A percentile compares a stretch with the other conserved stretches of the same genome.
Conservation (phyloP, 2,113 vertebrate species). For the Ceyx cyanopectus region DNA sequence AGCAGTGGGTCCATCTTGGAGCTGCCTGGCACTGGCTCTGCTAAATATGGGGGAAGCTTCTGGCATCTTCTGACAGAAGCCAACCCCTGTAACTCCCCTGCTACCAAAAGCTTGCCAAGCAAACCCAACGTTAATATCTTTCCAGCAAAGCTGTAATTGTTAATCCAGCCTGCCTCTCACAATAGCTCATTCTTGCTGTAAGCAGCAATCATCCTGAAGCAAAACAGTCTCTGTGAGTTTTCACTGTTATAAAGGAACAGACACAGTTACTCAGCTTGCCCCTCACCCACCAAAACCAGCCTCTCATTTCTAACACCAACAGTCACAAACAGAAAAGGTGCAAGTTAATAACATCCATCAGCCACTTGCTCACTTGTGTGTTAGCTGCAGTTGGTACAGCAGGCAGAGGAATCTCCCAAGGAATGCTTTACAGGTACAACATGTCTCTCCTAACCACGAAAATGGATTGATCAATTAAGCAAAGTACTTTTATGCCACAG, state of each 20-base stretch:
- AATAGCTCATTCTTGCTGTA: neutral
- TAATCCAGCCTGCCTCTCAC: neutral
- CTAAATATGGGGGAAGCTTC: accelerated
- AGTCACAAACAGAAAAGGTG: neutral
- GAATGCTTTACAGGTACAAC: neutral
- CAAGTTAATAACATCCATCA: neutral
- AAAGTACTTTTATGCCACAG: neutral
- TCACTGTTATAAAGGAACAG: neutral
- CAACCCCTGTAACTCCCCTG: neutral
- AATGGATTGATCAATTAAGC: neutral
- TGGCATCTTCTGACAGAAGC: neutral
- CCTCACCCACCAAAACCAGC: neutral
- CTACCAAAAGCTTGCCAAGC: neutral
- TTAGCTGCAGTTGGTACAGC: neutral
- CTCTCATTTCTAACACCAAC: neutral
- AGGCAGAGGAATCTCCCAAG: neutral
- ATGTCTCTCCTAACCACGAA: accelerated
- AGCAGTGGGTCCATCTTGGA: neutral
- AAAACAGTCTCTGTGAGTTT: neutral
- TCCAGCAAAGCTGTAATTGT: neutral
- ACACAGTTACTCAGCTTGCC: neutral
- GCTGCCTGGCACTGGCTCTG: accelerated
- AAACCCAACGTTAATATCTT: neutral
- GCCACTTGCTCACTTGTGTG: neutral
- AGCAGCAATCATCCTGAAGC: neutral